Percentiles rank a stretch among this genome's conserved stretches.
These are phyloP conservation scores for Gandaritis pyraliata DNA, from an alignment of 2,888 invertebrate genomes.

Conservation along the genomic window DNA sequence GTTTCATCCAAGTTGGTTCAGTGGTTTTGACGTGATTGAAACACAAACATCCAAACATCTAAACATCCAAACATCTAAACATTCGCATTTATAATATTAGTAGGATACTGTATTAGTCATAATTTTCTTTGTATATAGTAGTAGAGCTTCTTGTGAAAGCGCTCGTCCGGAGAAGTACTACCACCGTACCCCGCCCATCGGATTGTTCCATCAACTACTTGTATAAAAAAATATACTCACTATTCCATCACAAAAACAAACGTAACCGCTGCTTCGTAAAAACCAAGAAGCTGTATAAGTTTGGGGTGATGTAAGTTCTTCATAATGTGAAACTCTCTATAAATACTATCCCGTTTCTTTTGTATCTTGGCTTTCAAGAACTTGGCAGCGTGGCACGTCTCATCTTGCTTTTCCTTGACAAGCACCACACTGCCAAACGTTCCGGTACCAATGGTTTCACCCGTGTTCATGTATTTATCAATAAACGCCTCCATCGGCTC, in stretches of 20 bases:
- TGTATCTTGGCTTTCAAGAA: slow-evolving; percentile 89
- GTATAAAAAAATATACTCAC: too few species aligned
- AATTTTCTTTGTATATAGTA: too few species aligned
- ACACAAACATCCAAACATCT: too few species aligned
- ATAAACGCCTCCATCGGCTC: slow-evolving; percentile 17
- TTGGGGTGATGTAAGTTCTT: slow-evolving; percentile 92
- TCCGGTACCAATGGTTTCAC: slow-evolving; percentile 48
- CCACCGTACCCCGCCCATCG: too few species aligned
- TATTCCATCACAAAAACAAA: slow-evolving; percentile 96
- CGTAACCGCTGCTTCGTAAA: slow-evolving; percentile 59
- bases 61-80: too few species aligned
- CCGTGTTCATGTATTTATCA: slow-evolving; percentile 14
- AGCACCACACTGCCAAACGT: slow-evolving; percentile 49
- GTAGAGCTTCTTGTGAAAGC: too few species aligned
- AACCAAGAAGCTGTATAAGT: slow-evolving; percentile 85
- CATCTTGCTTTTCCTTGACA: slow-evolving; percentile 25
- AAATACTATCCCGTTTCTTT: slow-evolving; percentile 90
- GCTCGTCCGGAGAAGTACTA: too few species aligned
- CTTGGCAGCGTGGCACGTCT: slow-evolving; percentile 91
- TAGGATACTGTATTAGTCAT: too few species aligned
- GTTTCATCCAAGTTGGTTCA: too few species aligned
- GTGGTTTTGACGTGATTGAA: too few species aligned
- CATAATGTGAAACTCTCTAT: slow-evolving; percentile 95
- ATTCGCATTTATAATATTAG: too few species aligned
- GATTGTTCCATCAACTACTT: too few species aligned